These are phyloP conservation scores for Ceratina calcarata DNA, from an alignment of 1,140 invertebrate species.

Conservation along the genomic window DNA sequence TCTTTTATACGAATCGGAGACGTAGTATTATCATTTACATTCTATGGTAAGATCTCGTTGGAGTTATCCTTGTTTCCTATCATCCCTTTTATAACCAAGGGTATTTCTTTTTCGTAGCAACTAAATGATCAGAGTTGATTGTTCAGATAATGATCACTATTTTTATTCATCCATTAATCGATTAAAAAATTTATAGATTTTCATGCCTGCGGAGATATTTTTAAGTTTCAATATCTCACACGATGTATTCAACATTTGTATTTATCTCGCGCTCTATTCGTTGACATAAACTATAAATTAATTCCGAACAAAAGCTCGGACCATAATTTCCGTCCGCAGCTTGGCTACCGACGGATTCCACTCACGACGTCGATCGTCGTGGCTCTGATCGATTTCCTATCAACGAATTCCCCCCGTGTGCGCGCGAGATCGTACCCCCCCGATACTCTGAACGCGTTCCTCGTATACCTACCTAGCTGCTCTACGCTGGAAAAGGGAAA, in stretches of 20 bases:
- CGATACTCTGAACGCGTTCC: slow-evolving; percentile 29
- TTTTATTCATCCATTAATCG: too few relatives aligned
- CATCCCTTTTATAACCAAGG: too few relatives aligned
- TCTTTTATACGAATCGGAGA: too few relatives aligned
- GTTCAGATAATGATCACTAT: too few relatives aligned
- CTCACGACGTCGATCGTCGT: slow-evolving; percentile 15
- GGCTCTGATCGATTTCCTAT: slow-evolving; percentile 35
- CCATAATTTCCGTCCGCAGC: background rate
- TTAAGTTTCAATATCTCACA: background rate
- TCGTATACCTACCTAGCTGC: slow-evolving; percentile 18
- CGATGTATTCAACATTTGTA: background rate
- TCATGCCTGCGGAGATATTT: background rate
- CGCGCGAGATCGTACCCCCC: background rate
- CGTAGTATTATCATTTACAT: too few relatives aligned
- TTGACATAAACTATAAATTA: background rate
- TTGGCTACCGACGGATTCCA: background rate
- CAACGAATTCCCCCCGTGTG: slow-evolving; percentile 20
- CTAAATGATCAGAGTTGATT: too few relatives aligned
- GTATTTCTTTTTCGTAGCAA: too few relatives aligned
- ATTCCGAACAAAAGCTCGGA: background rate
- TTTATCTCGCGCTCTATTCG: background rate
- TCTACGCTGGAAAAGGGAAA: slow-evolving; percentile 47
- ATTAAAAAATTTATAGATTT: too few relatives aligned
- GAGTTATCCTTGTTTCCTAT: too few relatives aligned
- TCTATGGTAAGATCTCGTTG: too few relatives aligned